These are phyloP conservation scores for Microcebus lehilahytsara DNA, from an alignment of 2,113 vertebrate species.

Conservation along the genomic window DNA sequence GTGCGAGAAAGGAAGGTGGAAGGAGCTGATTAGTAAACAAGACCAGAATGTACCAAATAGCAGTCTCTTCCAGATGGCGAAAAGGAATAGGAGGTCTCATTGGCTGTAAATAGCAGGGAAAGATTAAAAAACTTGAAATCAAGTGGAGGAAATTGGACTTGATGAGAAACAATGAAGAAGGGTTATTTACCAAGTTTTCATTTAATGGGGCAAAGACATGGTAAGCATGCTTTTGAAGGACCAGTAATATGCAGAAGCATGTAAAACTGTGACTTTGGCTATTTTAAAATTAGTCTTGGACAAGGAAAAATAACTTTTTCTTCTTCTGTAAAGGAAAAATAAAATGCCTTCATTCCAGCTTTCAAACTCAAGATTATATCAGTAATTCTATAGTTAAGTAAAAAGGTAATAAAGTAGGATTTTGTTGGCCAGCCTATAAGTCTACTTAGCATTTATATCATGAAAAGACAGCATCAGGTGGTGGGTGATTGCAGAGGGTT, in stretches of 20 bases:
- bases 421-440: background rate
- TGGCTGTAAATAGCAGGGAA: background rate
- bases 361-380: background rate
- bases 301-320: background rate
- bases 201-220: background rate
- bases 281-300: background rate
- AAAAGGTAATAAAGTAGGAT: background rate
- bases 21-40: background rate
- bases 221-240: background rate
- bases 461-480: background rate
- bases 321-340: background rate
- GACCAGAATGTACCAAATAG: background rate
- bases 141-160: background rate
- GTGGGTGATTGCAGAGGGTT: background rate
- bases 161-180: background rate
- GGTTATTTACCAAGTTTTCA: background rate
- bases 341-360: background rate
- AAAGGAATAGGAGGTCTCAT: background rate
- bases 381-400: background rate
- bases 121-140: constrained; percentile 24
- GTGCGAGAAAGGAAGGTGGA: background rate
- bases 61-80: background rate
- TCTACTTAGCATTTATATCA: background rate
- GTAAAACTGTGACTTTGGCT: background rate
- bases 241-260: background rate